phyloP scores from a whole-genome alignment of 1,140 invertebrate genomes.

The Asobara japonica region DNA sequence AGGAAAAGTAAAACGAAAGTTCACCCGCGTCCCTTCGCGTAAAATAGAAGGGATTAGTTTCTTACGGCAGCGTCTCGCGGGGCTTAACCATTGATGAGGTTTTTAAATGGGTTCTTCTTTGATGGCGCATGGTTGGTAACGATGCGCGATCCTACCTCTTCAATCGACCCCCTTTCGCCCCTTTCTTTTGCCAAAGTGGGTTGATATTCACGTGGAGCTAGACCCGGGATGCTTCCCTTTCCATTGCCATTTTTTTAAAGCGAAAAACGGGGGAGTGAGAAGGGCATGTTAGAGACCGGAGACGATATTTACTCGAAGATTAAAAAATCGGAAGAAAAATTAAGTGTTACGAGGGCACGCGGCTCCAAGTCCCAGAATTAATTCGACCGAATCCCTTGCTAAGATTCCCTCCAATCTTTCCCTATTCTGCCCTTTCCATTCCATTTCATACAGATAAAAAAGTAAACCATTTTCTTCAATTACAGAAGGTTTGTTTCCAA shows the following conservation, averaged over 20 bases:
- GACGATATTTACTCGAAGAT: slow-evolving; percentile 68
- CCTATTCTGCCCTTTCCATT: slow-evolving; percentile 13
- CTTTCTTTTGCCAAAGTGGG: slow-evolving; percentile 23
- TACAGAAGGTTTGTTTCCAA: no score
- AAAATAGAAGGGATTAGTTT: slow-evolving; percentile 69
- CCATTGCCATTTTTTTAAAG: slow-evolving; percentile 11
- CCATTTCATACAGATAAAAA: slow-evolving; percentile 18
- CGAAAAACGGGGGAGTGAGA: slow-evolving; percentile 4
- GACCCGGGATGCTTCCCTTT: slow-evolving; percentile 16
- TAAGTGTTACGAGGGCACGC: slow-evolving; percentile 66
- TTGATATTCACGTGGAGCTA: slow-evolving; percentile 27
- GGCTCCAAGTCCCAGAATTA: slow-evolving; percentile 52
- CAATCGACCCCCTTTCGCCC: not conserved
- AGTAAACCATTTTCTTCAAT: not conserved
- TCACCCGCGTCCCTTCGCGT: slow-evolving; percentile 52
- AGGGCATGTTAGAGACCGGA: slow-evolving; percentile 37
- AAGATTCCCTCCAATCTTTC: slow-evolving; percentile 56
- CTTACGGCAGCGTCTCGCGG: slow-evolving; percentile 59
- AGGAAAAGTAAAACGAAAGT: slow-evolving; percentile 45
- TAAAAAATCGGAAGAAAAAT: slow-evolving; percentile 69
- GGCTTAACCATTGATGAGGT: slow-evolving; percentile 69
- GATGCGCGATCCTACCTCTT: slow-evolving; percentile 31
- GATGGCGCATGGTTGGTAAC: slow-evolving; percentile 49
- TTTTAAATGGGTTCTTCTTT: slow-evolving; percentile 70
- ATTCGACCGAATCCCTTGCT: slow-evolving; percentile 64